A percentile compares a stretch with the other conserved stretches of the same genome.
These are phyloP conservation scores for Nycteola revayana DNA, from an alignment of 2,888 invertebrate genomes.

Conservation along the genomic window DNA sequence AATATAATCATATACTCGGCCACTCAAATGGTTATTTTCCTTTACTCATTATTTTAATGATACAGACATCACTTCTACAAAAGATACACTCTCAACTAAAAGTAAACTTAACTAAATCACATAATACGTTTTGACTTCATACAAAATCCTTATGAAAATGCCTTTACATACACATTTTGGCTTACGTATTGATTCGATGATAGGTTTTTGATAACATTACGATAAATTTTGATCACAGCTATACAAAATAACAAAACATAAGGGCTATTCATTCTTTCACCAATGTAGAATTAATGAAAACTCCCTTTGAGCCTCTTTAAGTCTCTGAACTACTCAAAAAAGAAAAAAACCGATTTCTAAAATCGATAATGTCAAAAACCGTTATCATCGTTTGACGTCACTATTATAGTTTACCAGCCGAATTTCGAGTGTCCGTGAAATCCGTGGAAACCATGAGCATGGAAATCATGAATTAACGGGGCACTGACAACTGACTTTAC, in stretches of 20 bases:
- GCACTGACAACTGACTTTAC: constrained; percentile 43
- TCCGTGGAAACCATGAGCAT: constrained; percentile 20
- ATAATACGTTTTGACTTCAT: constrained; percentile 58
- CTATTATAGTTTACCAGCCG: constrained; percentile 49
- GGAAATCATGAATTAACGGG: constrained; percentile 34
- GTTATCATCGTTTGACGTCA: constrained; percentile 29
- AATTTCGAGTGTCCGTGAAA: constrained; percentile 32
- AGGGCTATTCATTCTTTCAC: constrained; percentile 24
- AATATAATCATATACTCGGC: too few relatives aligned
- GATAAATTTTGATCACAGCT: neutral
- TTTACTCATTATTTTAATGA: too few relatives aligned
- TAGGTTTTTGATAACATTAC: constrained; percentile 9
- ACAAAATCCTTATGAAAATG: constrained; percentile 53
- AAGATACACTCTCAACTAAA: constrained; percentile 28
- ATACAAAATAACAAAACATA: neutral
- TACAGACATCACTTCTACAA: constrained; percentile 14
- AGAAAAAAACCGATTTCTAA: neutral
- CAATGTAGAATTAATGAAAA: constrained; percentile 14
- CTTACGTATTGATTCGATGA: constrained; percentile 29
- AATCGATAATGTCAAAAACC: constrained; percentile 1
- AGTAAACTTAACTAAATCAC: constrained; percentile 61
- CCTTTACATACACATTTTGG: constrained; percentile 32
- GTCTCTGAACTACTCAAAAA: neutral
- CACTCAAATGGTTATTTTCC: too few relatives aligned
- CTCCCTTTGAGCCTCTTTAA: constrained; percentile 11